Conservation (phyloP, 2,888 invertebrate genomes). For the Pseudococcus viburni region DNA sequence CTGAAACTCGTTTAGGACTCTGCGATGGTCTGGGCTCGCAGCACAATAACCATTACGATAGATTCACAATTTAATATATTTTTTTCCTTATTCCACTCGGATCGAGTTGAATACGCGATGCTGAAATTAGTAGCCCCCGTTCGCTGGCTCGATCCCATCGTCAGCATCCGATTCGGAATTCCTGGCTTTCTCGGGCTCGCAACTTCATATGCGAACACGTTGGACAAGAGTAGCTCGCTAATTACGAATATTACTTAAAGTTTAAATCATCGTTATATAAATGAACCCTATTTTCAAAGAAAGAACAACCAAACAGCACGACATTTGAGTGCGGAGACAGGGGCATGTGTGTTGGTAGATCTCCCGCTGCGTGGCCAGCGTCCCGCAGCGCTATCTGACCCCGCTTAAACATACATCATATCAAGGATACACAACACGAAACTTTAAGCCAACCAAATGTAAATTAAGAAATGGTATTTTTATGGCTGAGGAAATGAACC, state of each 20-base stretch:
- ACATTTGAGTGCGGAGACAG: slow-evolving; percentile 52
- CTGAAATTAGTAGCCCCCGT: background rate
- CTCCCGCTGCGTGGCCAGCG: slow-evolving; percentile 63
- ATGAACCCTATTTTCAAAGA: slow-evolving; percentile 64
- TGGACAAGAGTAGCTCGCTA: slow-evolving; percentile 59
- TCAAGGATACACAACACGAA: slow-evolving; percentile 62
- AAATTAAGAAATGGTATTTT: slow-evolving; percentile 66
- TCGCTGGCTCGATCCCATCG: background rate
- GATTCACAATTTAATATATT: slow-evolving; percentile 22
- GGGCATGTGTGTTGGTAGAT: slow-evolving; percentile 62
- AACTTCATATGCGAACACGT: slow-evolving; percentile 23
- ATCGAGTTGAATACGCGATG: background rate
- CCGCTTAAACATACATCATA: slow-evolving; percentile 66
- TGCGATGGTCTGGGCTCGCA: background rate
- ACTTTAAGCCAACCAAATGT: slow-evolving; percentile 64
- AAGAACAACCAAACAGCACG: slow-evolving; percentile 61
- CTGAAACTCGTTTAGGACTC: background rate
- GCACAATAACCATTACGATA: background rate
- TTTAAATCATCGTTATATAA: slow-evolving; percentile 66
- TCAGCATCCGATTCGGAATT: background rate
- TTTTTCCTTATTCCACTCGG: background rate
- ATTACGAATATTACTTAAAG: slow-evolving; percentile 66
- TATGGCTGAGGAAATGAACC: slow-evolving; percentile 65
- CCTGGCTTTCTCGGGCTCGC: background rate
- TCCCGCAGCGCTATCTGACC: slow-evolving; percentile 65